Evolutionary conservation across 2,888 invertebrate genomes (phyloP).

Genomic region (Ectemnius cavifrons): DNA sequence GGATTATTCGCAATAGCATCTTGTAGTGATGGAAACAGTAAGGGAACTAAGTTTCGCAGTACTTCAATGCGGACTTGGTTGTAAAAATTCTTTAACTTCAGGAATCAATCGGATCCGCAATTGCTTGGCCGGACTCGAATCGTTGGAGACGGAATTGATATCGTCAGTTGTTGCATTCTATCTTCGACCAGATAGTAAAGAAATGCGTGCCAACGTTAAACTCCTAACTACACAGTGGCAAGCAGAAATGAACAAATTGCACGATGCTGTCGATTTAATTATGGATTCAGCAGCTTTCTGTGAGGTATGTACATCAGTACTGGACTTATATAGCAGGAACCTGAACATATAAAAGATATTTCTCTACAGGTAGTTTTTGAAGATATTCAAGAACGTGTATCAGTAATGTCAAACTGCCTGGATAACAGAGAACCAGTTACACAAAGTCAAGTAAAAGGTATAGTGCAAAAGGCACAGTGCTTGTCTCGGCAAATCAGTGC

Average conservation of each 20-base stretch:
- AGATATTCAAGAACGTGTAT: slow-evolving; percentile 70
- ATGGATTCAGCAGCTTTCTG: slow-evolving; percentile 85
- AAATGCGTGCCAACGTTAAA: slow-evolving; percentile 78
- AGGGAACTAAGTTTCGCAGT: slow-evolving; percentile 55
- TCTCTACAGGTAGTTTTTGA: slow-evolving; percentile 70
- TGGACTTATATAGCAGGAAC: neutral
- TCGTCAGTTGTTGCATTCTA: slow-evolving; percentile 80
- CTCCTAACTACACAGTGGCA: slow-evolving; percentile 82
- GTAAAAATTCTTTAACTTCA: slow-evolving; percentile 62
- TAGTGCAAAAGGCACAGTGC: slow-evolving; percentile 71
- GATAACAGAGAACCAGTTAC: slow-evolving; percentile 71
- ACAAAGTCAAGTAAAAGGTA: slow-evolving; percentile 66
- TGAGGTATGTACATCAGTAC: slow-evolving; percentile 79
- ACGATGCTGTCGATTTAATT: slow-evolving; percentile 82
- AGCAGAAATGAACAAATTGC: slow-evolving; percentile 81
- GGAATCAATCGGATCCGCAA: slow-evolving; percentile 83
- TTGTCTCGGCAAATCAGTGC: slow-evolving; percentile 70
- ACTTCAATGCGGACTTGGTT: neutral
- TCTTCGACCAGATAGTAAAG: slow-evolving; percentile 78
- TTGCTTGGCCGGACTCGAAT: slow-evolving; percentile 84
- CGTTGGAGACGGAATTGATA: slow-evolving; percentile 84
- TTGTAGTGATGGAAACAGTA: slow-evolving; percentile 78
- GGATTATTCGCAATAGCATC: slow-evolving; percentile 85
- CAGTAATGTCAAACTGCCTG: slow-evolving; percentile 67
- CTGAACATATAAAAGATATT: slow-evolving; percentile 1